Conservation (phyloP, 2,113 vertebrate species). For the Meriones unguiculatus region DNA sequence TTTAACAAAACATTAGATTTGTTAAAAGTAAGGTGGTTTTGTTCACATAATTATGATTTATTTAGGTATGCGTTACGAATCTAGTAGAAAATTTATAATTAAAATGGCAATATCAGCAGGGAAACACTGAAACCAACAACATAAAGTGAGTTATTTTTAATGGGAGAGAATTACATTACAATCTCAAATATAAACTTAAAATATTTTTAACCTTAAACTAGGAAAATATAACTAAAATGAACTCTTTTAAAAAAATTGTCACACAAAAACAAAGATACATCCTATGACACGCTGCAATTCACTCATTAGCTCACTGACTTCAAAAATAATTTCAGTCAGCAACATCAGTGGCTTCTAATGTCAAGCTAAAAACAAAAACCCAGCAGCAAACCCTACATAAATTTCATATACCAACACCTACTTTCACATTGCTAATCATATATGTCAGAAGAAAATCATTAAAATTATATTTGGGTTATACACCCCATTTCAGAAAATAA, state of each 20-base stretch:
- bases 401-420: neutral
- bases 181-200: constrained; percentile 25
- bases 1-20: constrained; percentile 25
- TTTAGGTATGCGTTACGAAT: neutral
- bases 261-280: constrained; percentile 44
- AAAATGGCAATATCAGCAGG: constrained; percentile 45
- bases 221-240: constrained; percentile 50
- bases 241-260: neutral
- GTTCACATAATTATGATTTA: neutral
- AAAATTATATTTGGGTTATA: neutral
- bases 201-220: constrained; percentile 40
- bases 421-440: constrained; percentile 7
- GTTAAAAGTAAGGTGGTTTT: constrained; percentile 7
- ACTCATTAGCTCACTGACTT: constrained; percentile 13
- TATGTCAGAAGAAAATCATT: constrained; percentile 42
- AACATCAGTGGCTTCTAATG: constrained; percentile 27
- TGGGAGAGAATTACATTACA: neutral
- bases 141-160: constrained; percentile 14
- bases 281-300: neutral
- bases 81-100: constrained; percentile 11
- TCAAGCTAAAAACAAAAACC: neutral
- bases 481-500: neutral
- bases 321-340: neutral
- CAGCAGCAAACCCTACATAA: neutral
- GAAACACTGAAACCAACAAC: constrained; percentile 43